Evolutionary conservation across 2,113 vertebrate genomes (phyloP), one percentile per base, ranked within the genome.

Genomic region (Ciconia maguari): DNA sequence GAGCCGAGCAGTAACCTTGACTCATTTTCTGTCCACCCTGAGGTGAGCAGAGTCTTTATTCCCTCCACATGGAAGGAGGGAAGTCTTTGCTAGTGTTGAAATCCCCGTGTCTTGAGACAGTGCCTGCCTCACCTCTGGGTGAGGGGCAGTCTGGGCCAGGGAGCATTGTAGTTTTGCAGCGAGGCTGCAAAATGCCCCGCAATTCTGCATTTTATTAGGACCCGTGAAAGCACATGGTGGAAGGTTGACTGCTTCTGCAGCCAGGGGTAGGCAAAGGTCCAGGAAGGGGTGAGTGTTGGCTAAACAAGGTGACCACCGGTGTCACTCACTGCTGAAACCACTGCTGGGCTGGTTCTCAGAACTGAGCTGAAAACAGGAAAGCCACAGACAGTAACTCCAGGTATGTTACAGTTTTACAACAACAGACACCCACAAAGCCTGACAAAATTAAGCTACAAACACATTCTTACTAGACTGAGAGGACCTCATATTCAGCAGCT

Each of bases 41-140:
- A 55, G n/a, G 51, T 1, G 1, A 69, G 49, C 24, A 16, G 32
- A 22, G 3, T 22, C 54, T 64, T 68, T 49, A 29, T 44, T 58
- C 8, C 14, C 21, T 51, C 10, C 13, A 25, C 0, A 0, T 26
- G 54, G 16, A 49, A 34, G 26, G 13, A 60, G n/a, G 27, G n/a
- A 69, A 69, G 38, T 0, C 27, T 78, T 82, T 22, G 11, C 36
- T n/a, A 34, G 14, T 8, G 2, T 8, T 46, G 69, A 54, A 72
- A 54, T 36, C n/a, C 8, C 1, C 0, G 0, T 16, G 29, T 41
- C 20, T n/a, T 29, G 25, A 55, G 15, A 44, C 5, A 32, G 19
- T 25, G 21, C 16, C 4, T 51, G 38, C 7, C 4, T 3, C 20
- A 13, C 1, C 19, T 36, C 21, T 0, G 1, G 11, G 32, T 26